Evolutionary conservation across 2,888 invertebrate genomes (phyloP).

Genomic region (Dryomyza anilis): DNA sequence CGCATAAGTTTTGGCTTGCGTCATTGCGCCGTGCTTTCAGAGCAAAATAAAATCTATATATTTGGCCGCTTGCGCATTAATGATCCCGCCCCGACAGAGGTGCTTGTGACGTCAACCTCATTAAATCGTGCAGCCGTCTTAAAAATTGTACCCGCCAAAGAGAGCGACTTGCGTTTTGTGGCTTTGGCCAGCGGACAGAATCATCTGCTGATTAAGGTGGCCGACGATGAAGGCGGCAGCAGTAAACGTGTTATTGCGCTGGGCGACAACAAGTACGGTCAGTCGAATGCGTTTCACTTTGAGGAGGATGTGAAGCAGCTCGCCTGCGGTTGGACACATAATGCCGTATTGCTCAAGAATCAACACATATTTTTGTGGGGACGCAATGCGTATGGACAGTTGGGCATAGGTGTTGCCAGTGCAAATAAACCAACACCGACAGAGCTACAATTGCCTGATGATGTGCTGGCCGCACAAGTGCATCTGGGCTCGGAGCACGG

Average conservation of each 20-base stretch:
- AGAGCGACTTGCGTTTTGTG: slow-evolving; percentile 63
- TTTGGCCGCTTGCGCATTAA: slow-evolving; percentile 53
- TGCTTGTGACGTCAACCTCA: slow-evolving; percentile 50
- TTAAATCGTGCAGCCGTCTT: slow-evolving; percentile 52
- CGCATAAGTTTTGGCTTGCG: slow-evolving; percentile 56
- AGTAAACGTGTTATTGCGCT: slow-evolving; percentile 66
- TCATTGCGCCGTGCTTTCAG: slow-evolving; percentile 55
- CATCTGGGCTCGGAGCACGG: slow-evolving; percentile 80
- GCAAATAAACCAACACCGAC: slow-evolving; percentile 52
- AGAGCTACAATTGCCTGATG: slow-evolving; percentile 44
- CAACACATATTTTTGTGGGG: slow-evolving; percentile 78
- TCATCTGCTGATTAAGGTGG: slow-evolving; percentile 64
- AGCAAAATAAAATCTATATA: slow-evolving; percentile 54
- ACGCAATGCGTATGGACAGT: slow-evolving; percentile 79
- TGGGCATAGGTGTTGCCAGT: slow-evolving; percentile 64
- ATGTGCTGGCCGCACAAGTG: slow-evolving; percentile 43
- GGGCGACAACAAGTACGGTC: slow-evolving; percentile 86
- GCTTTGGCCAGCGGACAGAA: slow-evolving; percentile 80
- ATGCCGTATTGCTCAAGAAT: slow-evolving; percentile 67
- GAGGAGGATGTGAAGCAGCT: slow-evolving; percentile 66
- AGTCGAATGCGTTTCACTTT: slow-evolving; percentile 65
- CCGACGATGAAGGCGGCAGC: slow-evolving; percentile 39
- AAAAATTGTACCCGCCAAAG: slow-evolving; percentile 48
- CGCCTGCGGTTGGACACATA: slow-evolving; percentile 78
- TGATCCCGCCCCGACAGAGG: slow-evolving; percentile 49